Evolutionary conservation across 2,113 vertebrate genomes (phyloP).

Genomic region (Ciconia stormi): DNA sequence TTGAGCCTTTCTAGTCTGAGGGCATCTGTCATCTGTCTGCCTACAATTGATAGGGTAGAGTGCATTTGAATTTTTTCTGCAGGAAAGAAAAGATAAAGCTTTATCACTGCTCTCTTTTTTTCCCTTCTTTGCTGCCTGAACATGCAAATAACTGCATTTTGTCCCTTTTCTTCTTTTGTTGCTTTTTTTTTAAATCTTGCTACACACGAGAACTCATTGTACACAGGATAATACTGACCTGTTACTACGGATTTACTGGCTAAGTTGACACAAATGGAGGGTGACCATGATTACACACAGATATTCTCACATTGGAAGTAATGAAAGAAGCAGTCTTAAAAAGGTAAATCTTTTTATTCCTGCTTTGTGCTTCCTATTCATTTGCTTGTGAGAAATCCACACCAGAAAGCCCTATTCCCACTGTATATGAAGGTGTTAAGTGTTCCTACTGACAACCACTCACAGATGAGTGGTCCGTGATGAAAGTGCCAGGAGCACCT

Average conservation of each 20-base stretch:
- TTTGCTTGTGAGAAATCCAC: not conserved
- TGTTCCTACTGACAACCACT: not conserved
- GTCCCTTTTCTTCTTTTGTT: not conserved
- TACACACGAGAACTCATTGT: not conserved
- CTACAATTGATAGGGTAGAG: constrained; percentile 28
- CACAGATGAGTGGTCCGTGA: not conserved
- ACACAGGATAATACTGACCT: not conserved
- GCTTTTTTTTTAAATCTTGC: not conserved
- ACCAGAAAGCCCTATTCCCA: not conserved
- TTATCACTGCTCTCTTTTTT: not conserved
- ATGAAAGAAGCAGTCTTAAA: not conserved
- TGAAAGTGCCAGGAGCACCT: not conserved
- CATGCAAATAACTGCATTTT: not conserved
- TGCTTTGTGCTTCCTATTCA: not conserved
- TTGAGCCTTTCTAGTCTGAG: constrained; percentile 34
- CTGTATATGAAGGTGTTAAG: not conserved
- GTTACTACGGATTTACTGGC: not conserved
- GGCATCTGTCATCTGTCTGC: constrained; percentile 43
- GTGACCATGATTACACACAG: not conserved
- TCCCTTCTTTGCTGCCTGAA: not conserved
- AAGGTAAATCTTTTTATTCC: not conserved
- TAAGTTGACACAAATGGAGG: not conserved
- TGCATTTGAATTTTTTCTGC: constrained; percentile 29
- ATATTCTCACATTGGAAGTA: not conserved
- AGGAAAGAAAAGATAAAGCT: constrained; percentile 3